Evolutionary conservation across 2,888 invertebrate species (phyloP).

Genomic region (Harpagoxenus sublaevis): DNA sequence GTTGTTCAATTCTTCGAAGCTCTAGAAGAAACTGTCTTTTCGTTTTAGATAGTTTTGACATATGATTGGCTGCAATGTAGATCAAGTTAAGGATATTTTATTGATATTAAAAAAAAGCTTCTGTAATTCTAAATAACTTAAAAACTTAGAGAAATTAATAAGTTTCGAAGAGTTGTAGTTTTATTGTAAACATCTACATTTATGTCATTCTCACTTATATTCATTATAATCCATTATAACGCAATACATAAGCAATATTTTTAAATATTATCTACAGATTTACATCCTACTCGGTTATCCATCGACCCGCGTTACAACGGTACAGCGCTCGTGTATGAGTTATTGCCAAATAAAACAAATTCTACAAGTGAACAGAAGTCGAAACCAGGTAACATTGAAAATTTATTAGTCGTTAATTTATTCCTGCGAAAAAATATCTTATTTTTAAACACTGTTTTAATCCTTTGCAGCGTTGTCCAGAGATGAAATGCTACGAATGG

Average conservation of each 20-base stretch:
- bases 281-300: background rate
- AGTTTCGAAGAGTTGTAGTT: background rate
- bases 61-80: background rate
- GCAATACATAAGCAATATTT: background rate
- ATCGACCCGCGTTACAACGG: background rate
- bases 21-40: too few species aligned
- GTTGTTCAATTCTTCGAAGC: too few species aligned
- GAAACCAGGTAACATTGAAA: constrained; percentile 8
- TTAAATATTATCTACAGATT: background rate
- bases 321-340: too few species aligned
- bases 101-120: background rate
- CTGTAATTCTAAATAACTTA: background rate
- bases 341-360: background rate
- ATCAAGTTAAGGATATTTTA: background rate
- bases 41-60: too few species aligned
- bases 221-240: background rate
- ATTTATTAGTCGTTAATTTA: background rate
- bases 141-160: background rate
- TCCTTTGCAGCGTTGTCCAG: constrained; percentile 48
- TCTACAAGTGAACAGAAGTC: background rate
- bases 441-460: background rate
- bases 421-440: background rate
- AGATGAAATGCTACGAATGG: constrained; percentile 69
- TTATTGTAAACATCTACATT: background rate
- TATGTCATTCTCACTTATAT: background rate